Conservation (phyloP, 2,113 vertebrate genomes). For the Muntiacus muntjak region DNA sequence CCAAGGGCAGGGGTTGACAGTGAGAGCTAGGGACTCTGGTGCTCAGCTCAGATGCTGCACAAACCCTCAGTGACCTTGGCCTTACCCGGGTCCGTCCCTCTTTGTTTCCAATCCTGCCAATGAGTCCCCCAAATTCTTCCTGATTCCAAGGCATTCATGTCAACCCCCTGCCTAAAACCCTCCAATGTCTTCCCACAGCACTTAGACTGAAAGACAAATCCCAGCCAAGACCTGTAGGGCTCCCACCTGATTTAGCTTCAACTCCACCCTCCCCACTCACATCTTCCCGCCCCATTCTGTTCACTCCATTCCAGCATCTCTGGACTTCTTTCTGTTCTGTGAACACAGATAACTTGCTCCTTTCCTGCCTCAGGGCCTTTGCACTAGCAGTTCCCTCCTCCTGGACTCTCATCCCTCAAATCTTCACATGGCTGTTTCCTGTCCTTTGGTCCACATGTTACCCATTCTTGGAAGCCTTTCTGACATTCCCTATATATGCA, state of each 20-base stretch:
- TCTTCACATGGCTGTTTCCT: background rate
- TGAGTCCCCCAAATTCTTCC: background rate
- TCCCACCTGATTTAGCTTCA: background rate
- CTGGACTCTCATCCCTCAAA: background rate
- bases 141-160: background rate
- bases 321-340: background rate
- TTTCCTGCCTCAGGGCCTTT: background rate
- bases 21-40: background rate
- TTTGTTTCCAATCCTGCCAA: background rate
- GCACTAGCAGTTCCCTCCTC: background rate
- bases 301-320: background rate
- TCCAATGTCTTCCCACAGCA: background rate
- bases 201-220: background rate
- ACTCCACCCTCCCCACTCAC: background rate
- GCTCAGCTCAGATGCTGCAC: background rate
- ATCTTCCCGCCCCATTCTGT: accelerated
- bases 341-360: background rate
- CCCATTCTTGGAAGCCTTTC: background rate
- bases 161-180: background rate
- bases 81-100: background rate
- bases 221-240: background rate
- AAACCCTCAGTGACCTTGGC: background rate
- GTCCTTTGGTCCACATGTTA: background rate
- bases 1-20: background rate
- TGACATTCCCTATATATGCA: background rate